A percentile compares a stretch with the other conserved stretches of the same genome.
These are phyloP conservation scores for Meghimatium bilineatum DNA, from an alignment of 2,888 invertebrate species.

Conservation along the genomic window DNA sequence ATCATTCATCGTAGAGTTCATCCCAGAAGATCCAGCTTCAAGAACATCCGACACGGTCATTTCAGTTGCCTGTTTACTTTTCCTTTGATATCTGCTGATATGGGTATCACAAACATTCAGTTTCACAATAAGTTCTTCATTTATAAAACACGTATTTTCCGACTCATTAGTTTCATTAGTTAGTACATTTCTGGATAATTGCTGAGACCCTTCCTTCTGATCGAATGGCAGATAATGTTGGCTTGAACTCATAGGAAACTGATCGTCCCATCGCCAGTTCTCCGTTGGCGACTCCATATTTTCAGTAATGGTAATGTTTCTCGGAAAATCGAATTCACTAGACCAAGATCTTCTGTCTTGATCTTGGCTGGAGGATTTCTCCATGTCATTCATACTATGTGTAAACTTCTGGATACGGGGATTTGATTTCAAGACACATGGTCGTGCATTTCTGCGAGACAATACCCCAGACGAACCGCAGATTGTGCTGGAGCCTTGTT, in stretches of 20 bases:
- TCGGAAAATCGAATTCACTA: constrained; percentile 11
- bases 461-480: neutral
- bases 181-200: neutral
- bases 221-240: neutral
- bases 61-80: neutral
- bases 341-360: neutral
- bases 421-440: neutral
- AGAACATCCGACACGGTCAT: constrained; percentile 10
- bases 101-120: neutral
- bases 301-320: constrained; percentile 27
- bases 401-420: neutral
- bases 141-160: neutral
- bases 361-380: neutral
- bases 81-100: neutral
- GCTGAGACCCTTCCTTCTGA: neutral
- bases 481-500: neutral
- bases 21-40: constrained; percentile 46
- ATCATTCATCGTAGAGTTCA: constrained; percentile 57
- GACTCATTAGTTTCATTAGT: neutral
- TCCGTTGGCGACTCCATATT: constrained; percentile 37
- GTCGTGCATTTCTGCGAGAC: neutral
- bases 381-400: constrained; percentile 21
- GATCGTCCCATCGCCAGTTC: constrained; percentile 33
- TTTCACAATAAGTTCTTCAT: constrained; percentile 18
- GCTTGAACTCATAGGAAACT: neutral